Evolutionary conservation across 2,113 vertebrate genomes (phyloP).

Genomic region (Prionailurus bengalensis): DNA sequence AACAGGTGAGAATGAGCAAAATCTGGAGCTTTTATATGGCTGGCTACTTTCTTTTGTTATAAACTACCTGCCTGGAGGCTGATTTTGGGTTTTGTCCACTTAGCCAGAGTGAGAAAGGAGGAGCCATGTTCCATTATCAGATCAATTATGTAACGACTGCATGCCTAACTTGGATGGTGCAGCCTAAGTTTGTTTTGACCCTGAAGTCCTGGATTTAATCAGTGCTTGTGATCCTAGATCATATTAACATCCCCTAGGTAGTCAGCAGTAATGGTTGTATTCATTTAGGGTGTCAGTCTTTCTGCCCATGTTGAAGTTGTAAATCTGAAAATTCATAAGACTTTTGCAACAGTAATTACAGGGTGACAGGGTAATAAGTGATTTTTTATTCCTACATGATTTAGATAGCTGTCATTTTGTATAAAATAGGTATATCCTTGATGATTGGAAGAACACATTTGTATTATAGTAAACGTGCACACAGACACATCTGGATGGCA

Average conservation of each 20-base stretch:
- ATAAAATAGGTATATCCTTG: background rate
- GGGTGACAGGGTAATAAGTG: background rate
- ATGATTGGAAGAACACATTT: background rate
- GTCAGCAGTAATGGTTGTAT: background rate
- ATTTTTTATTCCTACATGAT: background rate
- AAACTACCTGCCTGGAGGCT: background rate
- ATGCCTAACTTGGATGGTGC: background rate
- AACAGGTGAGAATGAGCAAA: background rate
- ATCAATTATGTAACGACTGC: background rate
- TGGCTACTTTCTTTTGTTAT: background rate
- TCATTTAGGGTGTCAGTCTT: background rate
- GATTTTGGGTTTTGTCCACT: background rate
- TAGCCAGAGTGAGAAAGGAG: background rate
- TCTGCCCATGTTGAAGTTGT: background rate
- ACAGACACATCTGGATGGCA: background rate
- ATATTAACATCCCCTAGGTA: background rate
- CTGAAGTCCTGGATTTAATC: background rate
- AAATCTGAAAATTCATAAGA: background rate
- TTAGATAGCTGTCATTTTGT: background rate
- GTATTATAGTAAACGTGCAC: background rate
- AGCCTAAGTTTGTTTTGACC: background rate
- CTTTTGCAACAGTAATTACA: background rate
- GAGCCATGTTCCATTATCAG: background rate
- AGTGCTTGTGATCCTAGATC: constrained; percentile 14
- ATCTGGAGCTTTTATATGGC: background rate